Evolutionary conservation across 2,888 invertebrate species (phyloP).

Genomic region (Brachyptera putata): DNA sequence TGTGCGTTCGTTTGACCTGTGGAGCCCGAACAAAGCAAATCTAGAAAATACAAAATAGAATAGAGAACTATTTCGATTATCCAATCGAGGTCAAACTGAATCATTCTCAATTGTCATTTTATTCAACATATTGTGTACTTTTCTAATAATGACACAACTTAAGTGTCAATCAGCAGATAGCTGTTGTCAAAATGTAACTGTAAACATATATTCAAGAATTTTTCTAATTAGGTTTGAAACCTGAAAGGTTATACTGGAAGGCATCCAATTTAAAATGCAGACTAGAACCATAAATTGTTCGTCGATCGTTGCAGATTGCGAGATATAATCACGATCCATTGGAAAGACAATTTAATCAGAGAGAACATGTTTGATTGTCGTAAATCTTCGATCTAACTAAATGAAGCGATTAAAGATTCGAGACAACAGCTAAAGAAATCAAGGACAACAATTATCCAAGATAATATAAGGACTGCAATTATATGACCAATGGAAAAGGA

Average conservation of each 20-base stretch:
- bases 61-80: no score
- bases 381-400: conserved; percentile 7
- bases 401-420: neutral
- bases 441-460: conserved; percentile 3
- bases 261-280: conserved; percentile 9
- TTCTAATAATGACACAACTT: no score
- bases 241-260: conserved; percentile 3
- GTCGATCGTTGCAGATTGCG: conserved; percentile 12
- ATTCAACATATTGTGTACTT: no score
- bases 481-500: no score
- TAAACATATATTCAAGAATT: neutral
- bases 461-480: no score
- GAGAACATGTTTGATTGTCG: conserved; percentile 1
- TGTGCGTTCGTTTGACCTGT: no score
- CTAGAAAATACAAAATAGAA: no score
- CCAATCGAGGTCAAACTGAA: no score
- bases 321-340: conserved; percentile 14
- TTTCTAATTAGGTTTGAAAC: conserved; percentile 8
- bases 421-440: neutral
- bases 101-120: no score
- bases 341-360: conserved; percentile 16
- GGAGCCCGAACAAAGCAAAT: no score
- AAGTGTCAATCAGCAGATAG: no score
- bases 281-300: conserved; percentile 7
- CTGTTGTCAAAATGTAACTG: no score